Base-by-base conservation (phyloP, 1,140 invertebrate species). In the Ips nitidus region DNA sequence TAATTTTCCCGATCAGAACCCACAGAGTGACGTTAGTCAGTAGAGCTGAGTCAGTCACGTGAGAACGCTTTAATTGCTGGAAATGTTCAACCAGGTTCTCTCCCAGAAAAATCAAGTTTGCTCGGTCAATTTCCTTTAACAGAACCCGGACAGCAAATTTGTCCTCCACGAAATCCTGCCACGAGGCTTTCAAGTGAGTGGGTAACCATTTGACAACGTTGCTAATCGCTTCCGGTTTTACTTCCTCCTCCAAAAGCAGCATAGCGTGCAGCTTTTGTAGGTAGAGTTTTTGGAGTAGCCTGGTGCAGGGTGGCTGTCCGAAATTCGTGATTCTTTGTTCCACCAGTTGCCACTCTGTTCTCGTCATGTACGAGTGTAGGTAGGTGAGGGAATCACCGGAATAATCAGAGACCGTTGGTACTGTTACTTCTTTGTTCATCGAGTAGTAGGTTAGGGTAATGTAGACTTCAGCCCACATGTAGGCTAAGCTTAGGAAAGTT, bases 271-370 rank as follows among this genome's bases (percentile, higher is more conserved):
- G 39, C 71, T 78, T 78, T 71, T 80, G 78, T 57, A 78, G 69
- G 52, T 71, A 75, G 37, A 80, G 70, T 64, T 75, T 80, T 64
- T 77, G 74, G n/a, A 59, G 50, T 62, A 45, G 59, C 60, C 7
- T 45, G 3, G 79, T 79, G 66, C 78, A 80, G 40, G 73, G 71
- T 53, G 66, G 55, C 69, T 77, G 75, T 43, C 79, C 79, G 71
- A 80, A 80, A 77, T 80, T 80, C n/a, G 61, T 76, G 47, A 80
- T 77, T 58, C 79, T 75, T 73, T 80, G 73, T 4, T 75, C 75
- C 67, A 80, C 75, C 40, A 76, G 63, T 58, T 75, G 74, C 79
- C 79, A 80, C 53, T 79, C 74, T 59, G 75, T 71, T 1, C 71
- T 61, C 4, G 70, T 73, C 40, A 80, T 59, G 70, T 79, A 80